Conservation (phyloP, 2,888 invertebrate genomes). For the Drosophila ezoana region DNA sequence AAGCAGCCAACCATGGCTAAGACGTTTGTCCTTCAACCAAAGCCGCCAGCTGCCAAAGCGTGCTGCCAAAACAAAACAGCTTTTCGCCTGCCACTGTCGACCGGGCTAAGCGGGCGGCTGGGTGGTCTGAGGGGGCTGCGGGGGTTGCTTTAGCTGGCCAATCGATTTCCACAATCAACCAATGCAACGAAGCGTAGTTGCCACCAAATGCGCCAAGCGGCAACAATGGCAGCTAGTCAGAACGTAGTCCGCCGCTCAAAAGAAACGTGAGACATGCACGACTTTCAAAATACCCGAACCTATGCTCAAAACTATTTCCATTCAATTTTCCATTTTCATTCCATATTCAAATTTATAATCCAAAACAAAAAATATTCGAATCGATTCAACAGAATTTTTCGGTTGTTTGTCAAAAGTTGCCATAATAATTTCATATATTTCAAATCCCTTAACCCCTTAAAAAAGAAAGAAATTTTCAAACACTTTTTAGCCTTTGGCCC, state of each 20-base stretch:
- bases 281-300: conserved; percentile 27
- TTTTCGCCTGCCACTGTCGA: conserved; percentile 18
- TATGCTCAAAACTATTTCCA: no score
- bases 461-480: no score
- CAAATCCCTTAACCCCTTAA: no score
- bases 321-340: no score
- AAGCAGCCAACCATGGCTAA: conserved; percentile 25
- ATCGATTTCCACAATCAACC: conserved; percentile 48
- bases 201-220: conserved; percentile 22
- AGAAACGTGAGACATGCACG: conserved; percentile 16
- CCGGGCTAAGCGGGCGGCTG: no score
- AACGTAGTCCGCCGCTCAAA: background rate
- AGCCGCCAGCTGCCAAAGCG: conserved; percentile 22
- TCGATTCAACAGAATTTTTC: no score
- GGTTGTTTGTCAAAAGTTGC: no score
- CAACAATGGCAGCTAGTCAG: conserved; percentile 12
- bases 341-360: no score
- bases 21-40: conserved; percentile 32
- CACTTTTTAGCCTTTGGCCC: no score
- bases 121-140: background rate
- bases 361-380: no score
- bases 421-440: no score
- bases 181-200: conserved; percentile 55
- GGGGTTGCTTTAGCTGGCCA: conserved; percentile 13
- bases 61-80: conserved; percentile 29